These are phyloP conservation scores for Epistrophe eligans DNA, from an alignment of 2,888 invertebrate genomes.

Conservation along the genomic window DNA sequence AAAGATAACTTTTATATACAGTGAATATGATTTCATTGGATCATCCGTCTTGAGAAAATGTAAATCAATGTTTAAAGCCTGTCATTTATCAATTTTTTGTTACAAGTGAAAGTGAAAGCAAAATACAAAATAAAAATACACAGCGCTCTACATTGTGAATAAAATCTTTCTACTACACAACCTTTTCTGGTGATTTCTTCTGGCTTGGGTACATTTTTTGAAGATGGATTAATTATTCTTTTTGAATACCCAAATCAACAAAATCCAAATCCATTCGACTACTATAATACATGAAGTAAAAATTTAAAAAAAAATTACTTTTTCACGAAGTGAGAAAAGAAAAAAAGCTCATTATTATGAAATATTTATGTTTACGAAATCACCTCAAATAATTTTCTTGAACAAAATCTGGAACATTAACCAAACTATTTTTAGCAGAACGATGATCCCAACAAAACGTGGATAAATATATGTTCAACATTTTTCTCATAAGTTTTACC, in stretches of 20 bases:
- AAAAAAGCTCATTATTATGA: neutral
- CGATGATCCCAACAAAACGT: conserved; percentile 48
- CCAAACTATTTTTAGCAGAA: neutral
- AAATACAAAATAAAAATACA: conserved; percentile 7
- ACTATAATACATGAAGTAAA: conserved; percentile 26
- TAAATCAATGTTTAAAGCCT: neutral
- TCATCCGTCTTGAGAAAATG: neutral
- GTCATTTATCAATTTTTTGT: neutral
- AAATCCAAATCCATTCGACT: conserved; percentile 27
- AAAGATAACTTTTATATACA: conserved; percentile 1
- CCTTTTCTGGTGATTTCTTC: conserved; percentile 11
- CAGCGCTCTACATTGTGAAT: conserved; percentile 1
- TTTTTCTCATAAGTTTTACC: conserved; percentile 37
- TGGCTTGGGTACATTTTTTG: neutral
- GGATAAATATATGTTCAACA: conserved; percentile 20
- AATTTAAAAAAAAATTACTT: conserved; percentile 2
- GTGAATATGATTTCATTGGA: neutral
- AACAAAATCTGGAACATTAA: conserved; percentile 39
- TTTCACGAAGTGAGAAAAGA: neutral
- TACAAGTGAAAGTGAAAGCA: conserved; percentile 18
- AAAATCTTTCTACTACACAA: conserved; percentile 14
- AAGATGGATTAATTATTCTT: conserved; percentile 16
- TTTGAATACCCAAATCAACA: conserved; percentile 30
- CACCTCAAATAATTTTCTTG: conserved; percentile 41
- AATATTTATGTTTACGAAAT: conserved; percentile 26